Base-by-base conservation (phyloP, 2,888 invertebrate species). In the Empis livida region DNA sequence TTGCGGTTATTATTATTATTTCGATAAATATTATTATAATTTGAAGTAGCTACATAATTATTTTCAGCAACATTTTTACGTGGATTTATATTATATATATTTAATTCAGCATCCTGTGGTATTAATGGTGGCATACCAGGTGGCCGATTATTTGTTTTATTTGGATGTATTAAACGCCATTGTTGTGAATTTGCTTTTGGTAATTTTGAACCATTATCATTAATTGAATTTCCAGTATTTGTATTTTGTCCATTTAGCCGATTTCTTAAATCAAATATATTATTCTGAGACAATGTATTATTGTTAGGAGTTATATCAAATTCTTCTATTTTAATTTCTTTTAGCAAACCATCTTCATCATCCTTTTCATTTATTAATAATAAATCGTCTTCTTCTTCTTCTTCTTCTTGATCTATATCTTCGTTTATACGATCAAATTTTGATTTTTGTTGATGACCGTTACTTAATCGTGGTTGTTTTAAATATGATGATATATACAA, bases 71-170 rank as follows among this genome's bases (percentile, higher is more conserved):
- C 13, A 8, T 13, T 35, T n/a, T n/a, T 13, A 3, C 10, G 35
- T n/a, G 4, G 13, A n/a, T 8, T 17, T 17, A 20, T 6, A 44
- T 45, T 38, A n/a, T 27, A 14, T 13, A 16, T 15, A 40, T 16
- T 40, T 17, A 37, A 27, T 13, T 17, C 30, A 5, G 10, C 39
- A 8, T 39, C 45, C 13, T 40, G n/a, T 16, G 9, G n/a, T 9
- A 45, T 38, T 30, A 45, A 23, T 17, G 45, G 45, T 10, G 45
- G 45, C 45, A 45, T 45, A 2, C 45, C 45, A 10, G 40, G n/a
- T 13, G 45, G 45, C 10, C 39, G 38, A 11, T 16, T 45, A 6
- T 32, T 16, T 11, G 27, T n/a, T 14, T 23, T 31, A 39, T 45
- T 45, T 27, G 39, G 39, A 15, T 23, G 16, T 27, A 45, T 6